Base-by-base conservation (phyloP, 2,797 vertebrate genomes). In the Echiichthys vipera region DNA sequence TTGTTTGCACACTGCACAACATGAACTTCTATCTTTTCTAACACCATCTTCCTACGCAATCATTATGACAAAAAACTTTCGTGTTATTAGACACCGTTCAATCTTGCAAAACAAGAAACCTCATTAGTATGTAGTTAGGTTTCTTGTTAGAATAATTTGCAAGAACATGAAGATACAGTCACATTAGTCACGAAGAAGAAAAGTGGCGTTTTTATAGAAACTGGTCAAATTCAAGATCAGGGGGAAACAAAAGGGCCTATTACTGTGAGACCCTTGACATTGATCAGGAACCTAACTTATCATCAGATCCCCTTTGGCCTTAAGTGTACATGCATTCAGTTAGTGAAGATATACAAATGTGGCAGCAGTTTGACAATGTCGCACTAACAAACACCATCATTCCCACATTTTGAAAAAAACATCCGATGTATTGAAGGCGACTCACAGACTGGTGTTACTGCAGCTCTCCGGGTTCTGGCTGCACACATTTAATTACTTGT, bases 401-500 rank as follows among this genome's bases (percentile, higher is more conserved):
- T 40, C 13, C 20, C 4, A 58, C 53, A 54, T 54, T 56, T 65
- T 18, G 12, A 17, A 49, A 22, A 72, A 43, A 53, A 80, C 43
- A 39, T 56, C 25, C 11, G 8, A 61, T 65, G 65, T 58, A 77
- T 56, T 69, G 37, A 68, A 74, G 36, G 72, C 47, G 34, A 36
- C 59, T 66, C 59, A 74, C 62, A 82, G 68, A 82, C 66, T 42
- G 53, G 25, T 63, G 58, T 64, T 65, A 36, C 64, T 70, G 72
- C 39, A 64, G 77, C 34, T 56, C 43, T 30, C 49, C 65, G 39
- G 11, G 74, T 65, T 75, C 62, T 1, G 22, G 45, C 73, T 73
- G 65, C 50, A 65, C 83, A 89, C 69, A 84, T 80, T 90, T 81
- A 88, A 86, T 90, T 84, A 87, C 81, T 86, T 85, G 87, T 88